Conservation (phyloP, 2,888 invertebrate species). For the Julus scanicus region DNA sequence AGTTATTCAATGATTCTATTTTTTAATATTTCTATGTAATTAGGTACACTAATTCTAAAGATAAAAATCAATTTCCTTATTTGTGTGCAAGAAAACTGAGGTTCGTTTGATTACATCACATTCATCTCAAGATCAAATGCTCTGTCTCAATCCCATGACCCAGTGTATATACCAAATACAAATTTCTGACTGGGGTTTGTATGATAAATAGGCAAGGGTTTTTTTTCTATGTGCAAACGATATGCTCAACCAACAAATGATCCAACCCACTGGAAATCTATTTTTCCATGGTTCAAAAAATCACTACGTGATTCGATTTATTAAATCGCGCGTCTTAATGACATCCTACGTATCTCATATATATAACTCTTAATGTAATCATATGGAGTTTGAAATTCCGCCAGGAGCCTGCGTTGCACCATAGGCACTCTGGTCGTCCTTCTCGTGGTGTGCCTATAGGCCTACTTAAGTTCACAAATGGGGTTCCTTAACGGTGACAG, state of each 20-base stretch:
- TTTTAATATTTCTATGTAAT: too few relatives aligned
- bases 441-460: not conserved
- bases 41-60: too few relatives aligned
- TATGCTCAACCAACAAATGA: not conserved
- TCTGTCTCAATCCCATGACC: too few relatives aligned
- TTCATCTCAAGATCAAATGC: too few relatives aligned
- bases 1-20: too few relatives aligned
- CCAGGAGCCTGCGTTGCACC: not conserved
- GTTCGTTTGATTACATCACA: too few relatives aligned
- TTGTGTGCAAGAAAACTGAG: too few relatives aligned
- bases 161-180: too few relatives aligned
- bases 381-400: not conserved
- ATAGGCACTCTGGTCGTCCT: constrained; percentile 9
- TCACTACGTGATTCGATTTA: constrained; percentile 23
- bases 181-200: too few relatives aligned
- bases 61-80: too few relatives aligned
- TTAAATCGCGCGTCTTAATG: not conserved
- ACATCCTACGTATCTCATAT: not conserved
- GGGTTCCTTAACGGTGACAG: constrained; percentile 50
- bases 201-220: too few relatives aligned
- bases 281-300: not conserved
- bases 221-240: not conserved
- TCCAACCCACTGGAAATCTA: not conserved
- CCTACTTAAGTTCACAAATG: constrained; percentile 44
- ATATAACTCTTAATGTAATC: constrained; percentile 19